Evolutionary conservation across 1,140 invertebrate genomes (phyloP).

Genomic region (Lethocerus indicus): DNA sequence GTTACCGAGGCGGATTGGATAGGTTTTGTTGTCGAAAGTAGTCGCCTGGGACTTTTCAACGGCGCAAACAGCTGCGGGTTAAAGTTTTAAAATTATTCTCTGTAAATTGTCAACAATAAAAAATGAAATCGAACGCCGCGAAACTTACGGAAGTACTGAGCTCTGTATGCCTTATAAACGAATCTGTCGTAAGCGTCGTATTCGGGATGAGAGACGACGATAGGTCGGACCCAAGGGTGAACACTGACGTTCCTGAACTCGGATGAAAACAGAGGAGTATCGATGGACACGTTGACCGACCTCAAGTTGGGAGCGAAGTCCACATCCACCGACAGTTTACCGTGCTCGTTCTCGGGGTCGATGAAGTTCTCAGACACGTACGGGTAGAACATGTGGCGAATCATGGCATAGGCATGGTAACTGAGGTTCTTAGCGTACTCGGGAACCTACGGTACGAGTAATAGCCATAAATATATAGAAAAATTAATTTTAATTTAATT

Average conservation of each 20-base stretch:
- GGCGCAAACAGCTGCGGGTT: constrained; percentile 35
- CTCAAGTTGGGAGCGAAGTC: constrained; percentile 25
- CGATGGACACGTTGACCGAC: constrained; percentile 25
- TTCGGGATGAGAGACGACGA: constrained; percentile 27
- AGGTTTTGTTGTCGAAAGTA: constrained; percentile 41
- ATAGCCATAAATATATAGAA: neutral
- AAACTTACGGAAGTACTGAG: constrained; percentile 28
- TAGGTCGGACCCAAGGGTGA: constrained; percentile 18
- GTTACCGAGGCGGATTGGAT: constrained; percentile 30
- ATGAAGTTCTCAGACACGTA: constrained; percentile 17
- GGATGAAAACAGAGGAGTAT: constrained; percentile 24
- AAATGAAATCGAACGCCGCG: neutral
- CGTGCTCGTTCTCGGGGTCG: constrained; percentile 17
- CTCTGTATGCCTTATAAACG: constrained; percentile 21
- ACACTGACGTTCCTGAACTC: constrained; percentile 25
- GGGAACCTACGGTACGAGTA: neutral
- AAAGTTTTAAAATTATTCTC: constrained; percentile 12
- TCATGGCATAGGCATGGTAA: constrained; percentile 15
- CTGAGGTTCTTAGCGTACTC: constrained; percentile 14
- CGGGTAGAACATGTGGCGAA: constrained; percentile 12
- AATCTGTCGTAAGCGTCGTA: constrained; percentile 24
- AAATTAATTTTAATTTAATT: neutral
- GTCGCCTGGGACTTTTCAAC: constrained; percentile 32
- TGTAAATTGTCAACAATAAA: neutral
- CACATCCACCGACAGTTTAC: constrained; percentile 29